Evolutionary conservation across 37 sponge, comb jelly and placozoan genomes (phyloP), one percentile per base, ranked within the genome.

Genomic region (Haliclona indistincta): DNA sequence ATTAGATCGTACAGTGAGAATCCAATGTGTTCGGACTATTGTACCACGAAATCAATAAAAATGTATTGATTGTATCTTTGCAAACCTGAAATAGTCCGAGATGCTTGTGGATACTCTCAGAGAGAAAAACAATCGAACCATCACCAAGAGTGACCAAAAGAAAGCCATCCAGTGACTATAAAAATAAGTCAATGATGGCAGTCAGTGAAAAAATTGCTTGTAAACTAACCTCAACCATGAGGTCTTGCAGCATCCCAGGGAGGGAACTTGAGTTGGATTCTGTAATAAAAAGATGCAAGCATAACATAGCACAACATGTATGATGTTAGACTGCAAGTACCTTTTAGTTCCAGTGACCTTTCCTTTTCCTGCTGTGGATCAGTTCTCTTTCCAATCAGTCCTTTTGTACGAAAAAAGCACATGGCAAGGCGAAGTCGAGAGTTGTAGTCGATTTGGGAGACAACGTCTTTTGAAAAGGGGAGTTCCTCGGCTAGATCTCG

Each of bases 21-120:
- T 6, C 85, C 79, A 25, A 85, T 85, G 67, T 78, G 74, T 58
- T 85, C 85, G 23, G 85, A 78, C 85, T 85, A 66, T 29, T 47
- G 49, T 47, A 47, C 49, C 13, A 47, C 13, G 8, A 47, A 47
- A 17, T 17, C 13, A 47, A 17, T 8, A 47, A 47, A 17, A 10
- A 47, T 47, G 51, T 17, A 47, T 47, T 15, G 51, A 47, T 47
- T 47, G 51, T 47, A 47, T 47, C 10, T 15, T 17, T 47, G 51
- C 25, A 58, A 25, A 79, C 80, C 70, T 74, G 86, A 67, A 74
- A 86, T 6, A 86, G 70, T 26, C 71, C 75, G 0, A 79, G 69
- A 32, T 86, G 80, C 29, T 67, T 74, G 68, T 86, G 80, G 1
- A 86, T 45, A 43, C 62, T 86, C 64, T 86, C 76, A 35, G 86